Percentiles rank a stretch among this genome's conserved stretches.
Conservation (phyloP, 2,797 vertebrate species). For the Moxostoma hubbsi region DNA sequence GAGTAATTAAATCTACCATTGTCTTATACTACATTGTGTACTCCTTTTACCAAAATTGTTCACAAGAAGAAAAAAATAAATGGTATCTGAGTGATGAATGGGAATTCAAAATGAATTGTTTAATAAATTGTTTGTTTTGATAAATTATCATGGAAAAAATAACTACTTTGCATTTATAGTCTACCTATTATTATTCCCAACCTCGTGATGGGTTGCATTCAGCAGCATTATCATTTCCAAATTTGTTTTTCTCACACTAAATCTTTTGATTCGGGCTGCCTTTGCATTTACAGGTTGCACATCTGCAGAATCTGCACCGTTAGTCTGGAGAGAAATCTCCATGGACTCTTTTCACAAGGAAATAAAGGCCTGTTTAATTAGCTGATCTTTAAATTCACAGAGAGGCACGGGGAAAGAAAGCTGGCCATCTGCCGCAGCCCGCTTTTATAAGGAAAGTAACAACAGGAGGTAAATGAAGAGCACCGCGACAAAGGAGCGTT, state of each 20-base stretch:
- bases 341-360: conserved; percentile 75
- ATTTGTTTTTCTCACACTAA: not conserved
- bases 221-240: not conserved
- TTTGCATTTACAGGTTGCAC: conserved; percentile 64
- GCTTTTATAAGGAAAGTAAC: conserved; percentile 30
- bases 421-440: conserved; percentile 76
- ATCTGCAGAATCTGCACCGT: not conserved
- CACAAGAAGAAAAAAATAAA: not conserved
- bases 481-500: not conserved
- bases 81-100: no score
- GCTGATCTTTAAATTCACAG: conserved; percentile 77
- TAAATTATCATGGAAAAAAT: no score
- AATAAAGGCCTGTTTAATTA: conserved; percentile 76
- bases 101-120: no score
- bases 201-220: not conserved
- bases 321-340: conserved; percentile 49
- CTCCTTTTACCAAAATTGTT: conserved; percentile 40
- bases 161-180: no score
- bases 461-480: conserved; percentile 28
- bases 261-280: conserved; percentile 27
- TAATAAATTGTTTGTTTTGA: no score
- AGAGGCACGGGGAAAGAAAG: conserved; percentile 69
- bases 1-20: conserved; percentile 19
- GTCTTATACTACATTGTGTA: conserved; percentile 6
- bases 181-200: no score